A percentile compares a stretch with the other conserved stretches of the same genome.
Evolutionary conservation across 30 jellyfish, hydroid and myxozoan genomes (phyloP).

Genomic region (Mastigias papua): DNA sequence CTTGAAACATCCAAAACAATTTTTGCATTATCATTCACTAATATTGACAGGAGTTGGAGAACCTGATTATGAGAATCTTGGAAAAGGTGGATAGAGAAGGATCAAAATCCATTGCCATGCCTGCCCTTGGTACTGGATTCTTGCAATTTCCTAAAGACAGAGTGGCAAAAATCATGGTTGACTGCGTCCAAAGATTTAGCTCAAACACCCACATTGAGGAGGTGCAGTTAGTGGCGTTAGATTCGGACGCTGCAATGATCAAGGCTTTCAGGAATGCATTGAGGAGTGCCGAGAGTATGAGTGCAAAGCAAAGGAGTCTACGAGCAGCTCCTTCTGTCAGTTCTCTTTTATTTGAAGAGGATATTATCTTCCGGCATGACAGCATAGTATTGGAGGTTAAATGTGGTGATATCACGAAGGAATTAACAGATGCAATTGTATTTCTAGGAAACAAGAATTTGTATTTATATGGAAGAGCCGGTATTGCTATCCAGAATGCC

Average conservation of each 20-base stretch:
- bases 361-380: constrained; percentile 14
- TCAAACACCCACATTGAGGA: not conserved
- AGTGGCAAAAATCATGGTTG: constrained; percentile 42
- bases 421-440: constrained; percentile 54
- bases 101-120: constrained; percentile 35
- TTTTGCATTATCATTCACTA: too few species aligned
- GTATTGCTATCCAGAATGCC: constrained; percentile 16
- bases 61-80: not conserved
- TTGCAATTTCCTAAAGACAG: constrained; percentile 50
- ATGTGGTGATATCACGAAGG: constrained; percentile 50
- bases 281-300: too few species aligned
- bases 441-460: constrained; percentile 35
- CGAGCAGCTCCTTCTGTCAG: constrained; percentile 24
- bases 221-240: constrained; percentile 40
- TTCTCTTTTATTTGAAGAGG: not conserved
- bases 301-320: not conserved
- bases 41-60: constrained; percentile 14
- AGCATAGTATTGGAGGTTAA: constrained; percentile 11
- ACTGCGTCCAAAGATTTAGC: constrained; percentile 12
- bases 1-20: too few species aligned
- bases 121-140: constrained; percentile 69
- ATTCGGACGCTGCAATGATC: constrained; percentile 18
- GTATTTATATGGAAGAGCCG: constrained; percentile 35
- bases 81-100: not conserved
- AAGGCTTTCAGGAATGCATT: constrained; percentile 26